These are phyloP conservation scores for Sarcoramphus papa DNA, from an alignment of 2,797 vertebrate species.

Conservation along the genomic window DNA sequence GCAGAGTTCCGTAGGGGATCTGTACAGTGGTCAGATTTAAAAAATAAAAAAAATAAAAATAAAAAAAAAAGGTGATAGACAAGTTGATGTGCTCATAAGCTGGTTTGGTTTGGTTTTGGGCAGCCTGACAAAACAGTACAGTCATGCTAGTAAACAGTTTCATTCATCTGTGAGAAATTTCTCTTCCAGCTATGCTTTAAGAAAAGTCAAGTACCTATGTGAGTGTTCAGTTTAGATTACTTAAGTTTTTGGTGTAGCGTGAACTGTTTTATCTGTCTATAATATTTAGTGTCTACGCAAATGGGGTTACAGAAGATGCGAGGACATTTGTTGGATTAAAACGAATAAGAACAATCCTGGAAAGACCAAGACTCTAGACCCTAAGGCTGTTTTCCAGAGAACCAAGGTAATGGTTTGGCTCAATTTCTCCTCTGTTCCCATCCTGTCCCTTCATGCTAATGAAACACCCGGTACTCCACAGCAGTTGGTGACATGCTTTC, in stretches of 20 bases:
- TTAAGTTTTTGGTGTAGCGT: neutral
- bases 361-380: slow-evolving; percentile 95
- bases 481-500: neutral
- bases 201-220: neutral
- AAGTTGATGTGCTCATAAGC: neutral
- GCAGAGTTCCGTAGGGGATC: neutral
- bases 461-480: neutral
- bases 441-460: neutral
- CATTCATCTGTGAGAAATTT: neutral
- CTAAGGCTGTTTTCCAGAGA: slow-evolving; percentile 97
- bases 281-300: slow-evolving; percentile 89
- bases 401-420: slow-evolving; percentile 84
- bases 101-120: neutral
- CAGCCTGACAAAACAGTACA: neutral
- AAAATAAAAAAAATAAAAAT: neutral
- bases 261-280: neutral
- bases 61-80: no score
- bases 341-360: slow-evolving; percentile 98
- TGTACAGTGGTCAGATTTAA: neutral
- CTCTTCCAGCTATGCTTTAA: neutral
- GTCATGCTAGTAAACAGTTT: neutral
- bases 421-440: neutral
- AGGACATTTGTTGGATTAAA: slow-evolving; percentile 99
- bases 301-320: slow-evolving; percentile 96
- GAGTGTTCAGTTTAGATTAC: neutral